Evolutionary conservation across 1,140 invertebrate genomes (phyloP), one percentile per base, ranked within the genome.

Genomic region (Drosophila obscura): DNA sequence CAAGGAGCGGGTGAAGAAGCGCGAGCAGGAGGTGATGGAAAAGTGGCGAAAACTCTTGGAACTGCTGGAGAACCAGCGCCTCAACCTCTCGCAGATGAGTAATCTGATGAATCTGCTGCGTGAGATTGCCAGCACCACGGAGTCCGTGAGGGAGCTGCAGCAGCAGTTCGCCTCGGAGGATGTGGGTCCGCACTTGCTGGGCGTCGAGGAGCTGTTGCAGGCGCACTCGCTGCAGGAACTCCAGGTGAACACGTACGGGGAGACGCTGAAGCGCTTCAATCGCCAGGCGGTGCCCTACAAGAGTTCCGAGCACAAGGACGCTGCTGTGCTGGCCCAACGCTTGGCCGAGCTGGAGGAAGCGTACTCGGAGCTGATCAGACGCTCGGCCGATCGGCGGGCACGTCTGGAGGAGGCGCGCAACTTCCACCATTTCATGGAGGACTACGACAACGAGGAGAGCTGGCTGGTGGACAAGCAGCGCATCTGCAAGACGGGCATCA

Each of bases 371-470:
- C 95, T 97, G 22, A 92, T 95, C 8, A 80, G 84, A 24, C 60
- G 85, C 0, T 92, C 90, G n/a, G 95, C 96, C 63, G 95, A 96
- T 62, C 94, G 98, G 15, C 95, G 97, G 61, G 94, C 94, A 0
- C 94, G 96, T 6, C 92, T 99, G 9, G 97, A 99, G 90, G 97
- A 98, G 72, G 97, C 97, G 0, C 94, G 97, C 68, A 97, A 97
- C 83, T 97, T 98, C 81, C 99, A 97, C 91, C 97, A 99, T 90
- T 99, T 99, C 92, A 93, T 99, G 55, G 96, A 97, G 94, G 97
- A 98, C 91, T 96, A 97, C 75, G 97, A 97, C 73, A 97, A 98
- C 76, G 97, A 98, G 92, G 97, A 97, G 92, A 96, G 96, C 0
- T 99, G 98, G 96, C 92, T 99, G 22, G 94, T 97, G 7, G 98